Conservation (phyloP, 2,888 invertebrate genomes). For the Pammene fasciana region DNA sequence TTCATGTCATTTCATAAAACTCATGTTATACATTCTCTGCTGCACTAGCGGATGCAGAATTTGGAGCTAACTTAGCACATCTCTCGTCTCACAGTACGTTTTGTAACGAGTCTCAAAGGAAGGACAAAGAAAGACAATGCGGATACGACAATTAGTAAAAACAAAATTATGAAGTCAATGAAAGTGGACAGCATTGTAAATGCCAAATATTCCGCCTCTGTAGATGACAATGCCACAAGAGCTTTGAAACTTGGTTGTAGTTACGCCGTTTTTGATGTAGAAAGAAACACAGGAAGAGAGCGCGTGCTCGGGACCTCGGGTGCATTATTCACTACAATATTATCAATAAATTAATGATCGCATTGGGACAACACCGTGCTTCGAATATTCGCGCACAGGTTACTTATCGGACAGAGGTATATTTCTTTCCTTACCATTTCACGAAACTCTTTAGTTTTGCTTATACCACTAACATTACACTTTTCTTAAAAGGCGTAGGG, state of each 20-base stretch:
- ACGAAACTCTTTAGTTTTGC: too few species aligned
- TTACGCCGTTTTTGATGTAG: neutral
- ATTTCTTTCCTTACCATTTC: too few species aligned
- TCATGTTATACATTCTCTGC: too few species aligned
- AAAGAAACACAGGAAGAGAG: slow-evolving; percentile 61
- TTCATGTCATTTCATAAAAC: too few species aligned
- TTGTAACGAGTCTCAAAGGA: too few species aligned
- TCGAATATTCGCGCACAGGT: slow-evolving; percentile 32
- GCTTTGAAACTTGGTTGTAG: neutral
- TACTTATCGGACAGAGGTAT: slow-evolving; percentile 22
- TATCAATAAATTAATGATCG: slow-evolving; percentile 81
- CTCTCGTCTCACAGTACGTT: too few species aligned
- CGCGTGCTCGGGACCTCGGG: slow-evolving; percentile 71
- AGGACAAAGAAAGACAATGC: slow-evolving; percentile 41
- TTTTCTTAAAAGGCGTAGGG: too few species aligned
- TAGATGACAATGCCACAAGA: neutral
- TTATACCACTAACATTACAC: too few species aligned
- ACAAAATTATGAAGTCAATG: slow-evolving; percentile 35
- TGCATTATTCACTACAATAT: slow-evolving; percentile 75
- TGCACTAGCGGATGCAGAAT: too few species aligned
- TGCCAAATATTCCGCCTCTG: slow-evolving; percentile 14
- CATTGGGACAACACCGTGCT: slow-evolving; percentile 67
- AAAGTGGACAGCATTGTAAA: slow-evolving; percentile 37
- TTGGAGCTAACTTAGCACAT: too few species aligned
- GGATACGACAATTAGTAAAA: slow-evolving; percentile 38